A percentile compares a stretch with the other conserved stretches of the same genome.
Conservation (phyloP, 2,888 invertebrate genomes). For the Ophraella communa region DNA sequence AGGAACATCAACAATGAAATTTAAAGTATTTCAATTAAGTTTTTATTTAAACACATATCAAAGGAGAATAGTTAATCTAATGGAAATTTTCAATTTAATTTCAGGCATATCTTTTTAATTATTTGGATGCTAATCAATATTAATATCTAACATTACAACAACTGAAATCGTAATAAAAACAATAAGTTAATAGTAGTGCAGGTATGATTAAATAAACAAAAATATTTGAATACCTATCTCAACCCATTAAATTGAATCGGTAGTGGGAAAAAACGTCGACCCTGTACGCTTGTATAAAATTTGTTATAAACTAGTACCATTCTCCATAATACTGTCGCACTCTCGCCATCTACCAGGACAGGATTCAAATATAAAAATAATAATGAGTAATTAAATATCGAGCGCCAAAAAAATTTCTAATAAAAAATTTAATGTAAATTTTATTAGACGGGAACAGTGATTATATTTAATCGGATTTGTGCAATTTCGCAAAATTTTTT, state of each 20-base stretch:
- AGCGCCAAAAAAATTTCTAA: background rate
- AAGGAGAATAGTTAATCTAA: too few relatives aligned
- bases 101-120: too few relatives aligned
- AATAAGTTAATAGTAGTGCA: background rate
- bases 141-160: background rate
- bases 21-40: too few relatives aligned
- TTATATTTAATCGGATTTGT: background rate
- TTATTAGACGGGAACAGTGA: background rate
- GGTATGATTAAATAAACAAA: background rate
- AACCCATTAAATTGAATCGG: background rate
- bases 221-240: background rate
- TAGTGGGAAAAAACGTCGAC: slow-evolving; percentile 2
- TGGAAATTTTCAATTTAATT: too few relatives aligned
- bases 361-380: slow-evolving; percentile 4
- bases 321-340: background rate
- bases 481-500: background rate
- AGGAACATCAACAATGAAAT: too few relatives aligned
- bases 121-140: background rate
- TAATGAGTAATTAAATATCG: background rate
- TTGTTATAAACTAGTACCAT: background rate
- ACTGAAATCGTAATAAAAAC: background rate
- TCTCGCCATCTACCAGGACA: slow-evolving; percentile 8
- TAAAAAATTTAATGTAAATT: background rate
- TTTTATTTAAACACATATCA: too few relatives aligned
- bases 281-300: background rate